Conservation (phyloP, 2,113 vertebrate genomes). For the Tragelaphus scriptus region DNA sequence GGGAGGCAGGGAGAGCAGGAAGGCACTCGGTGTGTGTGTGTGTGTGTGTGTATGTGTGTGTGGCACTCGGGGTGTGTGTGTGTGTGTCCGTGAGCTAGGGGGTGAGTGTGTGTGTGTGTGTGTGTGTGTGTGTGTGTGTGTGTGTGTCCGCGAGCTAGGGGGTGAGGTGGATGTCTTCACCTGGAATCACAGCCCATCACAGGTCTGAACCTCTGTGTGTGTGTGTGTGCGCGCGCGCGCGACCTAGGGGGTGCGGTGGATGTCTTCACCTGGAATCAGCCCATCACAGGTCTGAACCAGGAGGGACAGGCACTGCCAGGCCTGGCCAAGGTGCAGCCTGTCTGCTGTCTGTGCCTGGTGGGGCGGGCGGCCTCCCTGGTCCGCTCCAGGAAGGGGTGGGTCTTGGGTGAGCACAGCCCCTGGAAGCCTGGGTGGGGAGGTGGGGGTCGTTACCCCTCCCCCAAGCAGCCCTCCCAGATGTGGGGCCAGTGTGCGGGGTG, state of each 20-base stretch:
- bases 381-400: neutral
- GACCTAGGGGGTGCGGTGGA: neutral
- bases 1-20: neutral
- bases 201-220: neutral
- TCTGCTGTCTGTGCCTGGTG: neutral
- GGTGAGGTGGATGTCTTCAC: neutral
- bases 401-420: neutral
- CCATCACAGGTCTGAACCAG: neutral
- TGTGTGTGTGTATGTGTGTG: no score
- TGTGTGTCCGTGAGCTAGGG: fast-evolving
- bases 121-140: no score
- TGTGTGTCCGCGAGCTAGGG: fast-evolving
- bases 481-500: neutral
- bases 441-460: neutral
- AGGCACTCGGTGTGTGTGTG: neutral
- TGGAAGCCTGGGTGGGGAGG: neutral
- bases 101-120: no score
- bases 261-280: neutral
- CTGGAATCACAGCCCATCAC: slow-evolving; percentile 8
- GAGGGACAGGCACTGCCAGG: neutral
- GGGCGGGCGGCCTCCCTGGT: neutral
- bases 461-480: neutral
- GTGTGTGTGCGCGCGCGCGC: fast-evolving
- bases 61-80: no score
- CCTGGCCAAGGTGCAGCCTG: neutral